Base-by-base conservation (phyloP, 2,888 invertebrate genomes). In the Abscondita cerata region DNA sequence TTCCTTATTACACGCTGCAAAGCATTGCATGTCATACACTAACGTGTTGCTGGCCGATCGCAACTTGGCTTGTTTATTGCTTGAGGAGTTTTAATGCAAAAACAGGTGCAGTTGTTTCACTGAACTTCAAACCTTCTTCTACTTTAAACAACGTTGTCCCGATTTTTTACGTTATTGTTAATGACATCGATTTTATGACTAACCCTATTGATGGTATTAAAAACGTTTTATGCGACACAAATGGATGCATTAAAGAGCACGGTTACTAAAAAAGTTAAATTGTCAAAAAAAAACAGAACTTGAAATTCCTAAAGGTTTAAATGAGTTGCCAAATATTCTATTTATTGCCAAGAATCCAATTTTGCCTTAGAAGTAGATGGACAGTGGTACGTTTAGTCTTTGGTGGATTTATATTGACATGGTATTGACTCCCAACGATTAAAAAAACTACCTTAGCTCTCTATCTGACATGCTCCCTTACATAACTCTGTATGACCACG, bases 181-280 rank as follows among this genome's bases (percentile, higher is more conserved):
- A 33, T 12, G 33, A 50, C 20, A 16, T 41, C 8, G n/a, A n/a
- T n/a, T n/a, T n/a, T n/a, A n/a, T n/a, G 41, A 41, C 13, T 15
- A 8, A 41, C 11, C 13, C 41, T 11, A 8, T 41, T 9, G 41
- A 41, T 41, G 41, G 41, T n/a, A 8, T 16, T 16, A 18, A 41
- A 41, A 13, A 41, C 41, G 13, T 36, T 36, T 36, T 18, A 41
- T 13, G 41, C 41, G 8, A 20, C 31, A 31, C 50, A 50, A 31
- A 50, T 50, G 50, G 50, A 33, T 11, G 50, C 33, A 2, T 50
- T 31, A 15, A 13, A 50, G 50, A 18, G 19, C 8, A 8, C 19
- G 20, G 8, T 15, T 16, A 15, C 12, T 20, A 9, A 15, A 20
- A 18, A 2, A 16, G n/a, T n/a, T n/a, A n/a, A n/a, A n/a, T n/a